These are phyloP conservation scores for Tauraco hartlaubi DNA, from an alignment of 2,797 vertebrate species.

Conservation along the genomic window DNA sequence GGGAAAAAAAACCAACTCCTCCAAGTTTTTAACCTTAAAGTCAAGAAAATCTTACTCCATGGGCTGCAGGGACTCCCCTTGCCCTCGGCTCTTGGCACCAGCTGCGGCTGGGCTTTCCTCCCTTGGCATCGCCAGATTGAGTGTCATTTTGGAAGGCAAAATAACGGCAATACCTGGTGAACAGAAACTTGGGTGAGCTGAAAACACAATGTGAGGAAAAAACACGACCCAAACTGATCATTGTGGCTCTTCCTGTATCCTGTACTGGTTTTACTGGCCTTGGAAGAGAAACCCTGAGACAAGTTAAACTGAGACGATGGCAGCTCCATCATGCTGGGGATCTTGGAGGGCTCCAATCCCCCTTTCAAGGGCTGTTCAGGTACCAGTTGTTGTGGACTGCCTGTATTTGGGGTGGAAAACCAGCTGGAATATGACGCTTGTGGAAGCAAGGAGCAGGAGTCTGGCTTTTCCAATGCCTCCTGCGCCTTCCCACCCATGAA, in stretches of 20 bases:
- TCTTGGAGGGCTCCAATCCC: not conserved
- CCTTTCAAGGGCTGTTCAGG: too few relatives aligned
- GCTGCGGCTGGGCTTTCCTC: too few relatives aligned
- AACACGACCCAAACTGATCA: too few relatives aligned
- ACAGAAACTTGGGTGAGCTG: not conserved
- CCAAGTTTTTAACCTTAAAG: not conserved
- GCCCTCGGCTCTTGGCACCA: fast-evolving
- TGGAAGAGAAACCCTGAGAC: not conserved
- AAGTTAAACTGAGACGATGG: not conserved
- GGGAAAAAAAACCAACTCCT: not conserved
- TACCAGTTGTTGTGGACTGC: not conserved
- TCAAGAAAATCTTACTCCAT: not conserved
- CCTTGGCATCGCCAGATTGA: fast-evolving
- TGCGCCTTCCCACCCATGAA: not conserved
- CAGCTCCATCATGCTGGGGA: not conserved
- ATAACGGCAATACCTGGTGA: not conserved
- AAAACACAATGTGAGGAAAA: too few relatives aligned
- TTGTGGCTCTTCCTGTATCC: not conserved
- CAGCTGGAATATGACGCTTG: not conserved
- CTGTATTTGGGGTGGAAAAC: not conserved
- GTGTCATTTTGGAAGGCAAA: not conserved
- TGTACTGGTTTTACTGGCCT: not conserved
- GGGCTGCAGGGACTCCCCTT: not conserved
- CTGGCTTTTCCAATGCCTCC: not conserved
- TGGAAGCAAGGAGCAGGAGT: too few relatives aligned